A percentile compares a stretch with the other conserved stretches of the same genome.
These are phyloP conservation scores for Mesembrinibis cayennensis DNA, from an alignment of 2,113 vertebrate species.

Conservation along the genomic window DNA sequence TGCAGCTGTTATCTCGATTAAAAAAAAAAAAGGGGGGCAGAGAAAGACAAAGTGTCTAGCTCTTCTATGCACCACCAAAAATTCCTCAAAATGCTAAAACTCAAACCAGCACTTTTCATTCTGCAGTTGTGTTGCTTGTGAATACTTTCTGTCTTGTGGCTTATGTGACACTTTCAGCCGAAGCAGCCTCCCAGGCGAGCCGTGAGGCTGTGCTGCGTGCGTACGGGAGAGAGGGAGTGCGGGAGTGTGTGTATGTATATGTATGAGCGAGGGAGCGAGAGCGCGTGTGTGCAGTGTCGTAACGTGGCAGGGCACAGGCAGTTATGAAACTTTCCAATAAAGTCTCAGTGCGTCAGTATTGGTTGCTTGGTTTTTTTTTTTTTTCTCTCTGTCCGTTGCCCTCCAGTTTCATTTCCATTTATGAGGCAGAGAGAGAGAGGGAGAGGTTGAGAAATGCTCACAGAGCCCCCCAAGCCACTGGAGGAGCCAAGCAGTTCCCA, in stretches of 20 bases:
- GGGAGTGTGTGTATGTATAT: neutral
- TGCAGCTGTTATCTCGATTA: neutral
- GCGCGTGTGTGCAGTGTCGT: neutral
- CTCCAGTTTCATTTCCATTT: conserved; percentile 42
- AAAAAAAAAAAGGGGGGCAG: neutral
- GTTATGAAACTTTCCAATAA: conserved; percentile 51
- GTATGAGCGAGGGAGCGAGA: neutral
- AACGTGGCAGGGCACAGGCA: conserved; percentile 6
- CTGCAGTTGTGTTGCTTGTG: neutral
- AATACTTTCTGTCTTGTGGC: neutral
- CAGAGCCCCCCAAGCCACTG: neutral
- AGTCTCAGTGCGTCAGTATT: conserved; percentile 3
- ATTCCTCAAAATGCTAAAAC: neutral
- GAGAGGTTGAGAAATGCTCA: neutral
- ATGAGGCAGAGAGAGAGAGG: neutral
- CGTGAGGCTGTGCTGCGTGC: neutral
- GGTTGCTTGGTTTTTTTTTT: neutral
- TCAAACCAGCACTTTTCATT: neutral
- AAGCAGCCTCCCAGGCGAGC: neutral
- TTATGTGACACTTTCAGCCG: neutral
- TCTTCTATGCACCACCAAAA: neutral
- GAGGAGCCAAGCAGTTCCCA: neutral
- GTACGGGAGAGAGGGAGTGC: neutral
- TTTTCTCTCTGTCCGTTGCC: neutral
- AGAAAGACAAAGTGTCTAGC: neutral